Conservation (phyloP, 2,113 vertebrate genomes). For the Cnemophilus loriae region DNA sequence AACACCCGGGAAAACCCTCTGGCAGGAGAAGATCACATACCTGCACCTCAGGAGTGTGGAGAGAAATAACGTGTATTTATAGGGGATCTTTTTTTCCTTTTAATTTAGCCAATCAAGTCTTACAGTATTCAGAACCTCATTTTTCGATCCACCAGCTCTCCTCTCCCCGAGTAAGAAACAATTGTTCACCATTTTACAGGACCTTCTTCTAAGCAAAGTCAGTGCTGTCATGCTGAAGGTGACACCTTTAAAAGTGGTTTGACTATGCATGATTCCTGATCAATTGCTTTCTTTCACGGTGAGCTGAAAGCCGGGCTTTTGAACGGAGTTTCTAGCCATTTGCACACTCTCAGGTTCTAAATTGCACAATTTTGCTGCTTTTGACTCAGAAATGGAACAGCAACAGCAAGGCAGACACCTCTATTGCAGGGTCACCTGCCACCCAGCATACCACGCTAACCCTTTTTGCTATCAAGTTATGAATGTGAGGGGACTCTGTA, state of each 20-base stretch:
- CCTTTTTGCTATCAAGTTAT: neutral
- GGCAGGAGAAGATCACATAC: neutral
- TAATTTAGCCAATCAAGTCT: neutral
- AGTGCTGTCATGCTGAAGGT: neutral
- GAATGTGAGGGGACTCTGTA: neutral
- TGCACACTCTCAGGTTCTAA: neutral
- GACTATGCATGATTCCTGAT: neutral
- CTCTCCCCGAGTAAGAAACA: rapidly evolving
- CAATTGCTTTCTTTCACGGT: rapidly evolving
- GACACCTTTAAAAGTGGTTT: neutral
- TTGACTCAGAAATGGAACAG: neutral
- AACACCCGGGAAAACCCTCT: neutral
- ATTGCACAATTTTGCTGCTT: neutral
- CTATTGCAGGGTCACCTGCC: neutral
- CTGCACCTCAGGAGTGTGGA: neutral
- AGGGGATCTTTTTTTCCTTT: neutral
- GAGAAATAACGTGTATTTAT: neutral
- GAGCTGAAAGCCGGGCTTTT: neutral
- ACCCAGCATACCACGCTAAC: neutral
- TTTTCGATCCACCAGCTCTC: neutral
- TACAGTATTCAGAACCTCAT: neutral
- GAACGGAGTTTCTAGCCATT: neutral
- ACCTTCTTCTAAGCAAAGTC: neutral
- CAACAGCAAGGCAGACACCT: neutral
- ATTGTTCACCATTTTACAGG: neutral